Conservation (phyloP, 2,888 invertebrate species). For the Drosophila colorata region DNA sequence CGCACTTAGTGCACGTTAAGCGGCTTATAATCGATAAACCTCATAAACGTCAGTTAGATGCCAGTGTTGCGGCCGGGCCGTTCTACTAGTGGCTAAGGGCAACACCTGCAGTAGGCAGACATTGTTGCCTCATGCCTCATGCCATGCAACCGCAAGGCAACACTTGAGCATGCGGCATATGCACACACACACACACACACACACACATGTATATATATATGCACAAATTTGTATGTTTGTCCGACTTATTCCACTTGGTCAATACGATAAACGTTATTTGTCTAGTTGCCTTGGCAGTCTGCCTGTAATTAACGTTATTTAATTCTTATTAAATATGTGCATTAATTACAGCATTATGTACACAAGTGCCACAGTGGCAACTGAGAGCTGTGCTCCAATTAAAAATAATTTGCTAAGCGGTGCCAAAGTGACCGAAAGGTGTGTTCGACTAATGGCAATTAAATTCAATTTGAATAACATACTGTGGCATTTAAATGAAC, state of each 20-base stretch:
- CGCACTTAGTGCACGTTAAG: conserved; percentile 56
- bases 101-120: conserved; percentile 51
- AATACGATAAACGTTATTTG: conserved; percentile 44
- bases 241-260: conserved; percentile 31
- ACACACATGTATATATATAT: not conserved
- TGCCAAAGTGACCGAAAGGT: conserved; percentile 1
- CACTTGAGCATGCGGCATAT: conserved; percentile 46
- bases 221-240: conserved; percentile 19
- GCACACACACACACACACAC: not conserved
- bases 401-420: conserved; percentile 30
- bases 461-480: conserved; percentile 57
- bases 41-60: conserved; percentile 44
- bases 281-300: conserved; percentile 10
- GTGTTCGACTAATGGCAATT: conserved; percentile 28
- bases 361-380: not conserved
- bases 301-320: conserved; percentile 57
- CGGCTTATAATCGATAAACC: conserved; percentile 71
- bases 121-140: conserved; percentile 2
- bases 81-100: conserved; percentile 6
- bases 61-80: conserved; percentile 17
- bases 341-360: conserved; percentile 46
- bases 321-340: conserved; percentile 63
- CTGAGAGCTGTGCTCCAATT: conserved; percentile 18
- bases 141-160: conserved; percentile 45
- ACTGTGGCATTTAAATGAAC: conserved; percentile 35